Evolutionary conservation across 2,888 invertebrate genomes (phyloP).

Genomic region (Masnerella sp.): DNA sequence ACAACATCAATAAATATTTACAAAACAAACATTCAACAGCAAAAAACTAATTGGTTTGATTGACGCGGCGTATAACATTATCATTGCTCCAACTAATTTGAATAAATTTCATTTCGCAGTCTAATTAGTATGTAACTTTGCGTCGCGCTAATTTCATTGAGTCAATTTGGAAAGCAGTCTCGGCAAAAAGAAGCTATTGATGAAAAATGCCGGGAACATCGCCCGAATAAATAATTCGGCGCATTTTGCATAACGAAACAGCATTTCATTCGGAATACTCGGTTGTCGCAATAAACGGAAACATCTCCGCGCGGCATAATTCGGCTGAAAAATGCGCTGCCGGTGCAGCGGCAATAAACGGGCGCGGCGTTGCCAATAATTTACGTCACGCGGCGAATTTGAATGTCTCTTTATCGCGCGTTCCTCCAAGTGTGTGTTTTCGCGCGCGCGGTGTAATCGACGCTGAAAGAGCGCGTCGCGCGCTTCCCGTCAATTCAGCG

Average conservation of each 20-base stretch:
- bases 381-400: constrained; percentile 35
- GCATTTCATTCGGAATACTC: constrained; percentile 11
- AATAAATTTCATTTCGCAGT: too few species aligned
- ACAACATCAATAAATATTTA: too few species aligned
- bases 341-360: constrained; percentile 28
- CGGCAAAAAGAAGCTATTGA: too few species aligned
- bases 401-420: constrained; percentile 17
- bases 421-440: constrained; percentile 23
- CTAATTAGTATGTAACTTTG: too few species aligned
- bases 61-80: too few species aligned
- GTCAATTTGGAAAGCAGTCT: too few species aligned
- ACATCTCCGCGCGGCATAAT: constrained; percentile 22
- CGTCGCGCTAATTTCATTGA: too few species aligned
- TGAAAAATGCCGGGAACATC: constrained; percentile 15
- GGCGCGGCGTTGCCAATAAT: constrained; percentile 23
- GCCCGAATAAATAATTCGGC: constrained; percentile 15
- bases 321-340: constrained; percentile 28
- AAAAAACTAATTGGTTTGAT: too few species aligned
- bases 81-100: too few species aligned
- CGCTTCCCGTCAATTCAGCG: constrained; percentile 75
- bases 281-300: constrained; percentile 30
- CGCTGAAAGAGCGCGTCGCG: constrained; percentile 61
- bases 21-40: too few species aligned
- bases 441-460: constrained; percentile 47
- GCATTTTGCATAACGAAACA: constrained; percentile 23